Percentiles rank a stretch among this genome's conserved stretches.
Conservation (phyloP, 2,888 invertebrate species). For the Drosophila histrio region DNA sequence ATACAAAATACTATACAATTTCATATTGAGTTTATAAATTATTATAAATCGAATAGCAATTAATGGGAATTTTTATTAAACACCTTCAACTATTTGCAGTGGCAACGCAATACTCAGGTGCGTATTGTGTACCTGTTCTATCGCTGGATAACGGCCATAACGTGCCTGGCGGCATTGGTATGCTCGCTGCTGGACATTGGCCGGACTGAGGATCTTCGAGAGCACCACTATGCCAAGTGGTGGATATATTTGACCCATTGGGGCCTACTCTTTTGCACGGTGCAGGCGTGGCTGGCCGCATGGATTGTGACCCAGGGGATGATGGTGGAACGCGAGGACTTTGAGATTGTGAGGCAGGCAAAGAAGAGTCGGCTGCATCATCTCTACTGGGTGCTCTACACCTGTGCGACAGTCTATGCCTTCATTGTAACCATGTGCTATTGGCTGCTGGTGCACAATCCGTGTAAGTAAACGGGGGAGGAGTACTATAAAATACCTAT, state of each 20-base stretch:
- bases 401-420: constrained; percentile 84
- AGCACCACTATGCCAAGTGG: constrained; percentile 85
- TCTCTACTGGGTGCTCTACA: constrained; percentile 84
- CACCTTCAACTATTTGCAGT: constrained; percentile 60
- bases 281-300: constrained; percentile 84
- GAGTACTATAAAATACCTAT: neutral
- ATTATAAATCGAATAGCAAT: neutral
- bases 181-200: constrained; percentile 84
- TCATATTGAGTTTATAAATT: no score
- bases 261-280: constrained; percentile 83
- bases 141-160: constrained; percentile 84
- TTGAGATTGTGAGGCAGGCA: constrained; percentile 84
- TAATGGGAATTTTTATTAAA: neutral
- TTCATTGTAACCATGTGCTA: constrained; percentile 84
- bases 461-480: constrained; percentile 85
- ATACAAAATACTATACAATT: neutral
- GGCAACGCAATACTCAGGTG: constrained; percentile 84
- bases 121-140: constrained; percentile 84
- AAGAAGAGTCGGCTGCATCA: constrained; percentile 83
- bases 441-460: constrained; percentile 88
- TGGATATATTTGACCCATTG: constrained; percentile 85
- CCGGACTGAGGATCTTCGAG: constrained; percentile 84
- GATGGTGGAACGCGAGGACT: constrained; percentile 85
- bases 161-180: constrained; percentile 84
- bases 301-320: constrained; percentile 85